Conservation (phyloP, 2,888 invertebrate species). For the Hypsopygia costalis region DNA sequence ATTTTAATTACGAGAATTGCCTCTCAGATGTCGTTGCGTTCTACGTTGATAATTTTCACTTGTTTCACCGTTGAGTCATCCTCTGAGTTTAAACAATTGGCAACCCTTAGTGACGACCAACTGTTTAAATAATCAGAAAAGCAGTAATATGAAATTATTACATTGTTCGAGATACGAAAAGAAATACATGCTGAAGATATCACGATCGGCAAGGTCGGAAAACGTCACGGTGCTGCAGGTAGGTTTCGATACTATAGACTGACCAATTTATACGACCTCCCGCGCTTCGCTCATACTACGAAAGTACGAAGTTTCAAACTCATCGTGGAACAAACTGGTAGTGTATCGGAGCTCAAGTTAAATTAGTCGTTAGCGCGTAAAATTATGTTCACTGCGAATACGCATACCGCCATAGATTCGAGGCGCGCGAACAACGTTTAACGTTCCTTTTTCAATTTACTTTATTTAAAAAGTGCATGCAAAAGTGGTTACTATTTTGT, state of each 20-base stretch:
- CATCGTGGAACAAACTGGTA: conserved; percentile 11
- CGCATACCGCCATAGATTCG: conserved; percentile 55
- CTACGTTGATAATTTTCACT: no score
- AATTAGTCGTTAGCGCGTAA: conserved; percentile 48
- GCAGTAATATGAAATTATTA: no score
- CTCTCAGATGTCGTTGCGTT: no score
- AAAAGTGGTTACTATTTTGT: conserved; percentile 22
- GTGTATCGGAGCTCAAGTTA: conserved; percentile 31
- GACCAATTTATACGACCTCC: conserved; percentile 22
- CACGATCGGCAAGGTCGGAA: conserved; percentile 19
- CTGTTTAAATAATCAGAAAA: no score
- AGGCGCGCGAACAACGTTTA: conserved; percentile 51
- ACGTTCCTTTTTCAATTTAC: conserved; percentile 22
- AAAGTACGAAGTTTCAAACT: background rate
- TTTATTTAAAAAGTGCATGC: conserved; percentile 8
- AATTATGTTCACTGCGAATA: conserved; percentile 46
- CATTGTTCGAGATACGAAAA: no score
- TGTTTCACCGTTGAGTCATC: no score
- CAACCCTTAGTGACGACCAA: no score
- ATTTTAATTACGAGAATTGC: no score
- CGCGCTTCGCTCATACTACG: conserved; percentile 8
- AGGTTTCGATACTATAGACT: conserved; percentile 20
- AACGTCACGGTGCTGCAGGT: conserved; percentile 17
- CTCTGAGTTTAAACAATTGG: no score
- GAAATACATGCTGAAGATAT: no score